phyloP scores from a whole-genome alignment of 2,113 vertebrate species.

The Mormyrus iriodes region DNA sequence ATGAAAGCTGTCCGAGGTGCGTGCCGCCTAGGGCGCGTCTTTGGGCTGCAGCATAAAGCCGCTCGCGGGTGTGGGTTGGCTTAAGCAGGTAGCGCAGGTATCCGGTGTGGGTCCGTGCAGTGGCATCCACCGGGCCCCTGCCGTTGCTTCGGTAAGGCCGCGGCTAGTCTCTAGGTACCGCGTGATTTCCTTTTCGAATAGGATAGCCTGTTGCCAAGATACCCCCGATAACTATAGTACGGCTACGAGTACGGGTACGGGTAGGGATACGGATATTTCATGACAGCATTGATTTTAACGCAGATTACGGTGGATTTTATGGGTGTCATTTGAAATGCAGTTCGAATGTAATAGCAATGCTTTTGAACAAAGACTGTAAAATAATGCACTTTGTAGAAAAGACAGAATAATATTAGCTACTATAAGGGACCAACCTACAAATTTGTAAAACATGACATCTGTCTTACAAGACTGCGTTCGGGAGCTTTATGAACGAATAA shows the following conservation, averaged over 20 bases:
- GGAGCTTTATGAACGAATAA: neutral
- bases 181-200: conserved; percentile 9
- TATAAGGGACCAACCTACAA: neutral
- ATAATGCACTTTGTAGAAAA: neutral
- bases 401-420: neutral
- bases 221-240: conserved; percentile 28
- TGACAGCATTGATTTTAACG: neutral
- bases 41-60: neutral
- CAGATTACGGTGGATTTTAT: neutral
- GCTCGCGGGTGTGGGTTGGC: neutral
- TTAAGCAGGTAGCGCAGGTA: neutral
- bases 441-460: neutral
- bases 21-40: conserved; percentile 25
- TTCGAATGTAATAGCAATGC: neutral
- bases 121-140: neutral
- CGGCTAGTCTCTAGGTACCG: neutral
- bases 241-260: neutral
- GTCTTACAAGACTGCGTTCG: neutral
- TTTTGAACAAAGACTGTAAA: neutral
- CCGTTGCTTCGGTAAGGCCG: conserved; percentile 17
- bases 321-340: neutral
- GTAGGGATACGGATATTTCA: neutral
- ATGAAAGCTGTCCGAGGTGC: conserved; percentile 50
- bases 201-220: conserved; percentile 66
- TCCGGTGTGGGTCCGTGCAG: neutral